phyloP scores from a whole-genome alignment of 2,797 vertebrate genomes.

The Sebastes minor region DNA sequence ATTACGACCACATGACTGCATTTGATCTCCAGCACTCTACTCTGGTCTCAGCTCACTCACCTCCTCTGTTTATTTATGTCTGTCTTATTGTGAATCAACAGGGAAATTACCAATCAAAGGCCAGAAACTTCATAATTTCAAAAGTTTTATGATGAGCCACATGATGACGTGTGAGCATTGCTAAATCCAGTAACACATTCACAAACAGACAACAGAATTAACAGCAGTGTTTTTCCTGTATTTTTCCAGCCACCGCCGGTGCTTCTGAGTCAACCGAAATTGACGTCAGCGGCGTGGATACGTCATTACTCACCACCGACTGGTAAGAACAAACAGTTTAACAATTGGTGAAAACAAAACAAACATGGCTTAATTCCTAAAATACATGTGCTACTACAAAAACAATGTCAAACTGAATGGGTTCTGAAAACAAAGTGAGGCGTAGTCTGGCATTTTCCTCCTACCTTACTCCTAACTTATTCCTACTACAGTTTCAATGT shows the following conservation, averaged over 20 bases:
- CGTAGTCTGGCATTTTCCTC: neutral
- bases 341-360: neutral
- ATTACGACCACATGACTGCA: neutral
- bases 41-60: neutral
- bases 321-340: neutral
- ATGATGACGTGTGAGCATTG: neutral
- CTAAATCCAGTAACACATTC: neutral
- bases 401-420: neutral
- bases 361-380: neutral
- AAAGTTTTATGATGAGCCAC: neutral
- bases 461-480: too few relatives aligned
- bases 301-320: neutral
- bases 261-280: neutral
- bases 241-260: neutral
- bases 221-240: neutral
- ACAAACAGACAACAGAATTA: neutral
- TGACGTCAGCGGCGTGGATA: neutral
- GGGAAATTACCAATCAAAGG: neutral
- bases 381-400: neutral
- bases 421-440: neutral
- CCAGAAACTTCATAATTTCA: neutral
- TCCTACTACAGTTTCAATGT: too few relatives aligned
- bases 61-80: neutral
- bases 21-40: neutral
- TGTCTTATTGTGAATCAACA: neutral